Base-by-base conservation (phyloP, 1,140 invertebrate species). In the Drosophila bifasciata region DNA sequence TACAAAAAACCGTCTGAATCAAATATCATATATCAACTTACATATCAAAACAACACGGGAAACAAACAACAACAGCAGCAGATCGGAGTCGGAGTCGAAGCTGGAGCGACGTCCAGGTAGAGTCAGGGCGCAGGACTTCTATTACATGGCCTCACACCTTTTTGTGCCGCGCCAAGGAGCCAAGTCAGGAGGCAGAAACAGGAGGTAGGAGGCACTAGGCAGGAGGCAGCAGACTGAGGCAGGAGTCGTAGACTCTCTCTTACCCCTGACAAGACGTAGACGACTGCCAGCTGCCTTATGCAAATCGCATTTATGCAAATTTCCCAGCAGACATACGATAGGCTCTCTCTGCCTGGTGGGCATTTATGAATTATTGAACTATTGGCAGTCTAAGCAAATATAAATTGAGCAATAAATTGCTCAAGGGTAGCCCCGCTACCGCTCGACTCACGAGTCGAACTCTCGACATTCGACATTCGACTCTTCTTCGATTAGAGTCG, bases 11-110 rank as follows among this genome's bases (percentile, higher is more conserved):
- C n/a, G 66, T 59, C 66, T 50, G n/a, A 88, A 86, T 86, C 81
- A 86, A 88, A 86, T 88, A 86, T 86, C 81, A 86, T 86, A 86
- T 88, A 86, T 86, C 81, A 86, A 86, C 81, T 86, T 86, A 86
- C 83, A 88, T 76, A 86, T 86, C 81, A 86, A 66, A 86, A 86
- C 81, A 86, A 70, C 32, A 36, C 59, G 52, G 63, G 49, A 48
- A 48, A 71, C 63, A 78, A 88, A 86, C 77, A 86, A 88, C 79
- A 86, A 86, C 74, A 85, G 41, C 79, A 86, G 88, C 74, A 85
- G 41, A 16, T 32, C 25, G 25, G 50, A n/a, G 45, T 32, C 23
- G 57, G 9, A 32, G 16, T 25, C 15, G 44, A n/a, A 51, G 5
- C 28, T 21, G 19, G 28, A 25, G 32, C 21, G 63, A 70, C 49